Percentiles rank a stretch among this genome's conserved stretches.
Evolutionary conservation across 2,797 vertebrate genomes (phyloP).

Genomic region (Xenops minutus): DNA sequence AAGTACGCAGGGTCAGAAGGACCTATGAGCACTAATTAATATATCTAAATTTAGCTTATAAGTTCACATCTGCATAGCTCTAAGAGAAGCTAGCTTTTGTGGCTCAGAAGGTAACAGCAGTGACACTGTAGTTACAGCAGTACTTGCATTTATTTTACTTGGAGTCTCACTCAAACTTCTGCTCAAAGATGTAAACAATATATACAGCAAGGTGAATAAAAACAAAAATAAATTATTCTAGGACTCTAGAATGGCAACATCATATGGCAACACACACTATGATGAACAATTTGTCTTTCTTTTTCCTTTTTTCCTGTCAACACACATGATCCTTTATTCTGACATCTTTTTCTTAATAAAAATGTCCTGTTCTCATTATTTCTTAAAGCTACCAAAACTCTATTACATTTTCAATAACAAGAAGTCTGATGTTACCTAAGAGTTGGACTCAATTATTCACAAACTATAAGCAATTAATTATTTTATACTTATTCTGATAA

Average conservation of each 20-base stretch:
- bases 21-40: neutral
- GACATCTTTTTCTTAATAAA: neutral
- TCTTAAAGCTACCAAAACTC: neutral
- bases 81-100: neutral
- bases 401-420: neutral
- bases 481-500: neutral
- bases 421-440: neutral
- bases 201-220: neutral
- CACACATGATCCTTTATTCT: neutral
- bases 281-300: neutral
- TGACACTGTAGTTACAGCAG: neutral
- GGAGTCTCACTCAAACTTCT: neutral
- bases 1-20: neutral
- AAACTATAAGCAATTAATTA: neutral
- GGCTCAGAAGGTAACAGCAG: neutral
- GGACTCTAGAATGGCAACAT: neutral
- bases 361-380: neutral
- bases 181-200: neutral
- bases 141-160: neutral
- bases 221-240: neutral
- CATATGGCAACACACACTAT: neutral
- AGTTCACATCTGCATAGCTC: neutral
- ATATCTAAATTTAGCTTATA: neutral
- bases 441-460: neutral
- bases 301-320: neutral